Conservation (phyloP, 2,113 vertebrate genomes). For the Misgurnus anguillicaudatus region DNA sequence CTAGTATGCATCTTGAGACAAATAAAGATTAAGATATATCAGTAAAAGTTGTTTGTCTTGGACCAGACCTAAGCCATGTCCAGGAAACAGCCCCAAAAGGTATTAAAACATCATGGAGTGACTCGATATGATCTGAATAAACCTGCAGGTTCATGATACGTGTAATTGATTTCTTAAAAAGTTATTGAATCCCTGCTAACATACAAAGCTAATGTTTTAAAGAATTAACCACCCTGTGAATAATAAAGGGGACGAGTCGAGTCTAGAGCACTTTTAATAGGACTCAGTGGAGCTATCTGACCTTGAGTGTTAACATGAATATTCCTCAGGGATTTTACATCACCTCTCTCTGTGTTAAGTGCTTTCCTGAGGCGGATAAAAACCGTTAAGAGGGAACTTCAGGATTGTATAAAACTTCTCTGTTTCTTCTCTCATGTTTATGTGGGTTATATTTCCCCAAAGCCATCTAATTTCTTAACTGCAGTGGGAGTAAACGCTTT, state of each 20-base stretch:
- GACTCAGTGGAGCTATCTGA: conserved; percentile 47
- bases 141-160: neutral
- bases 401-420: conserved; percentile 16
- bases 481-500: neutral
- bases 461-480: conserved; percentile 21
- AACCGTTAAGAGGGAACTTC: conserved; percentile 18
- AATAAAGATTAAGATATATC: no score
- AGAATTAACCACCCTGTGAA: conserved; percentile 45
- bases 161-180: conserved; percentile 32
- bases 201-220: conserved; percentile 40
- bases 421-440: conserved; percentile 20
- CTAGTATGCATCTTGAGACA: no score
- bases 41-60: no score
- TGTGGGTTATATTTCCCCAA: conserved; percentile 6
- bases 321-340: conserved; percentile 44
- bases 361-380: conserved; percentile 27
- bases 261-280: conserved; percentile 29
- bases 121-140: conserved; percentile 19
- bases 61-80: no score
- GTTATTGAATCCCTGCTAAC: neutral
- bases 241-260: conserved; percentile 39
- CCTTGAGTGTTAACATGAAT: conserved; percentile 53
- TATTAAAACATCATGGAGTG: neutral
- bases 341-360: conserved; percentile 37
- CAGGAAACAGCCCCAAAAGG: no score